Evolutionary conservation across 2,113 vertebrate species (phyloP), one percentile per base, ranked within the genome.

Genomic region (Indicator indicator): DNA sequence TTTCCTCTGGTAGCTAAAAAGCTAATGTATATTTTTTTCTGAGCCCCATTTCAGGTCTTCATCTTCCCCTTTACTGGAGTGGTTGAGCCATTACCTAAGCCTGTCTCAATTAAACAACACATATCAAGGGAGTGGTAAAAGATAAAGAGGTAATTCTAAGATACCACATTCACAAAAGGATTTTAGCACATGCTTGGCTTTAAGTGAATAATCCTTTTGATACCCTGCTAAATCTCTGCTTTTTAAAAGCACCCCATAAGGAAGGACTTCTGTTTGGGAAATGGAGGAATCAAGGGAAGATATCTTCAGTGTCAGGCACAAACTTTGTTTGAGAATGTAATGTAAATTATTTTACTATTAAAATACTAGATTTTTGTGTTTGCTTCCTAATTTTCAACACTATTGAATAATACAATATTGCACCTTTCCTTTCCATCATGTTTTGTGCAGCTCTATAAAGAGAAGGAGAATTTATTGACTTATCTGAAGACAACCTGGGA

Each of bases 131-230:
- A 55, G 23, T 65, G 7, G 16, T n/a, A n/a, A 70, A 69, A 93
- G 52, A 42, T 56, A 73, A 46, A 92, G 63, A 93, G 38, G 17
- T 59, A 85, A 70, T 83, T 94, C 42, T 82, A 58, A 94, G 94
- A 87, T 32, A 33, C 52, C 60, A 56, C 33, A 64, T 89, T 85
- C 26, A 74, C 12, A 54, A 79, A 85, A 59, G 46, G 59, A 77
- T 89, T 96, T 92, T 95, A 89, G 46, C 82, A 86, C 78, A 70
- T 80, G 28, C 46, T 87, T 33, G 64, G 10, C 86, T 89, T 67
- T 70, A 89, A 91, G 40, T 73, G 55, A 87, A 73, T 92, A 89
- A 92, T 92, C 74, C 67, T 88, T 91, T 83, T 91, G 74, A 76
- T 77, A 85, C 21, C 38, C 82, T 91, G 46, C 30, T 92, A 87